Percentiles rank a stretch among this genome's conserved stretches.
Conservation (phyloP, 2,113 vertebrate species). For the Menidia beryllina region DNA sequence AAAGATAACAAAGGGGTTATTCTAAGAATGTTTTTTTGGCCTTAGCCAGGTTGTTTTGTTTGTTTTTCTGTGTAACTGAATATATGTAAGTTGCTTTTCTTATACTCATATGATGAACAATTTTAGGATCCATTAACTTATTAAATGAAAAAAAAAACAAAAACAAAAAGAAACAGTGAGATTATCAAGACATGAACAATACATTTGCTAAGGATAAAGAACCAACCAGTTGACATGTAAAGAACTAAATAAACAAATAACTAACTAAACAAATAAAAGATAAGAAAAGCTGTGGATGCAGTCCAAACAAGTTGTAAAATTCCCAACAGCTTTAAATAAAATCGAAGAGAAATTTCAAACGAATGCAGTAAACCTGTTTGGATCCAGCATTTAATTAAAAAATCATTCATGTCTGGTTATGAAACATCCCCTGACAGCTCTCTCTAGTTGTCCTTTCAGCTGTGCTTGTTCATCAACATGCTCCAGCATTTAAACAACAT, state of each 20-base stretch:
- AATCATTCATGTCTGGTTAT: background rate
- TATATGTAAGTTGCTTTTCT: background rate
- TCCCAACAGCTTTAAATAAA: background rate
- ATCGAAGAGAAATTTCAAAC: background rate
- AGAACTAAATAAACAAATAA: no score
- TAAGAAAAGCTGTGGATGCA: background rate
- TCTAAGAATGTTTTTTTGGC: background rate
- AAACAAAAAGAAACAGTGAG: no score
- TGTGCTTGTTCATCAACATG: slow-evolving; percentile 14
- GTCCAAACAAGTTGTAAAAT: background rate
- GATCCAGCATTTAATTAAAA: background rate
- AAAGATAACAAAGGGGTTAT: background rate
- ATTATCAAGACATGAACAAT: no score
- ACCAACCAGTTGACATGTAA: no score
- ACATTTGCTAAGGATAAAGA: no score
- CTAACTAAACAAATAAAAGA: no score
- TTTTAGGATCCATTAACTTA: no score
- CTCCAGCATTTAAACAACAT: slow-evolving; percentile 1
- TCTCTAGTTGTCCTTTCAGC: background rate
- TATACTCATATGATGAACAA: no score
- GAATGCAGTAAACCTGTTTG: background rate
- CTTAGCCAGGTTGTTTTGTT: background rate
- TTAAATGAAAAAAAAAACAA: no score
- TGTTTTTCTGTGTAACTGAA: background rate
- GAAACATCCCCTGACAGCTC: background rate